Evolutionary conservation across 2,113 vertebrate genomes (phyloP).

Genomic region (Vombatus ursinus): DNA sequence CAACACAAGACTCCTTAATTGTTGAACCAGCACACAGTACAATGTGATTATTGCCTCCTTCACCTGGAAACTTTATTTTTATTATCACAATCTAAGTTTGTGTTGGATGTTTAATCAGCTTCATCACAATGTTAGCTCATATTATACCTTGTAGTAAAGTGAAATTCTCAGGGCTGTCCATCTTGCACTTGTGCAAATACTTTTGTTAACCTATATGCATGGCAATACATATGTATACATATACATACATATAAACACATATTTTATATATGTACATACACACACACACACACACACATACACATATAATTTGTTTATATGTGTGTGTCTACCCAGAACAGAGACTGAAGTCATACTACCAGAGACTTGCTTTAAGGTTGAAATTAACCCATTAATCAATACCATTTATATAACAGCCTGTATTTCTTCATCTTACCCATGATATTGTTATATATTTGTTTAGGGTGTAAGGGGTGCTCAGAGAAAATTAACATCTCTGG

Average conservation of each 20-base stretch:
- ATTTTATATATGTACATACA: too few species aligned
- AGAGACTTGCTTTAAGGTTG: neutral
- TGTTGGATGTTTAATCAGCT: constrained; percentile 11
- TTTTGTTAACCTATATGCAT: neutral
- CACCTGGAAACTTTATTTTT: neutral
- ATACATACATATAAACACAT: too few species aligned
- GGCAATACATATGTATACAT: neutral
- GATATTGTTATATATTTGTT: neutral
- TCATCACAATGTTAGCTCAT: neutral
- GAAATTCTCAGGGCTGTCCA: neutral
- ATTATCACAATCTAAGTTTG: neutral
- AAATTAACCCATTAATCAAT: too few species aligned
- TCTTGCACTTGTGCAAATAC: neutral
- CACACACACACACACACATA: too few species aligned
- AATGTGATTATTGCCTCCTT: neutral
- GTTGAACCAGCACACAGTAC: neutral
- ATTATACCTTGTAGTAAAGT: neutral
- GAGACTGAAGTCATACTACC: neutral
- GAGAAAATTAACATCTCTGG: neutral
- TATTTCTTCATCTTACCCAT: neutral
- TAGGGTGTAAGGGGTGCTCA: neutral
- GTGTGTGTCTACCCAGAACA: neutral
- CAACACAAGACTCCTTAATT: constrained; percentile 21
- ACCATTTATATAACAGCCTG: too few species aligned
- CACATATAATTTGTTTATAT: neutral